phyloP scores from a whole-genome alignment of 64 coral and sea anemone genomes.

The Anthopleura sola region DNA sequence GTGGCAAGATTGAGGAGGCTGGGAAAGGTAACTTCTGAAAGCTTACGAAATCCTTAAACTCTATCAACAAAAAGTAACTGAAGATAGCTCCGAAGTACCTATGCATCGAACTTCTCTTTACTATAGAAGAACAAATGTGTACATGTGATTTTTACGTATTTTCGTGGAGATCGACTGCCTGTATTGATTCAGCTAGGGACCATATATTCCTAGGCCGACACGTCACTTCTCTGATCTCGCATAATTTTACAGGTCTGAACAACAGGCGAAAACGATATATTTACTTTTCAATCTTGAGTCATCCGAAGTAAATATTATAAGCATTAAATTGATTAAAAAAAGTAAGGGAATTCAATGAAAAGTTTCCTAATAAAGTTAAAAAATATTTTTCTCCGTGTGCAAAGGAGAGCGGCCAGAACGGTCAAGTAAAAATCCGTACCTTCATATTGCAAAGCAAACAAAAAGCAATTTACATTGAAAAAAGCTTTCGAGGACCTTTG shows the following conservation, averaged over 20 bases:
- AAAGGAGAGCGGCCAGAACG: no score
- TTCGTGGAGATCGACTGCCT: not conserved
- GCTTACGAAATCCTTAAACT: not conserved
- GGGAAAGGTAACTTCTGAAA: not conserved
- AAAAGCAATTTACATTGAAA: not conserved
- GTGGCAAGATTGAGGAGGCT: not conserved
- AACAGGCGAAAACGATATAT: constrained; percentile 11
- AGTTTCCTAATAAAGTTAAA: not conserved
- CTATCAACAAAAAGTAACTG: not conserved
- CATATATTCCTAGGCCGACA: not conserved
- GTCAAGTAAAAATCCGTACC: no score
- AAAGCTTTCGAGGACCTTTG: constrained; percentile 4
- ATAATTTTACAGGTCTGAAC: constrained; percentile 13
- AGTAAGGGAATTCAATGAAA: not conserved
- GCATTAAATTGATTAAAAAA: not conserved
- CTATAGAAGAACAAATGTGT: not conserved
- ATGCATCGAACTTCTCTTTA: not conserved
- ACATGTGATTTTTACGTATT: not conserved
- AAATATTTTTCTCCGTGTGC: not conserved
- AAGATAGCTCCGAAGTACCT: not conserved
- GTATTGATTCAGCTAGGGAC: constrained; percentile 6
- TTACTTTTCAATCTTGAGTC: not conserved
- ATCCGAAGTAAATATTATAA: not conserved
- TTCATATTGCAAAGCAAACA: not conserved
- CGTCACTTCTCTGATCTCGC: constrained; percentile 5